Percentiles rank a stretch among this genome's conserved stretches.
phyloP scores from a whole-genome alignment of 2,888 invertebrate genomes.

The Hecatera dysodea region DNA sequence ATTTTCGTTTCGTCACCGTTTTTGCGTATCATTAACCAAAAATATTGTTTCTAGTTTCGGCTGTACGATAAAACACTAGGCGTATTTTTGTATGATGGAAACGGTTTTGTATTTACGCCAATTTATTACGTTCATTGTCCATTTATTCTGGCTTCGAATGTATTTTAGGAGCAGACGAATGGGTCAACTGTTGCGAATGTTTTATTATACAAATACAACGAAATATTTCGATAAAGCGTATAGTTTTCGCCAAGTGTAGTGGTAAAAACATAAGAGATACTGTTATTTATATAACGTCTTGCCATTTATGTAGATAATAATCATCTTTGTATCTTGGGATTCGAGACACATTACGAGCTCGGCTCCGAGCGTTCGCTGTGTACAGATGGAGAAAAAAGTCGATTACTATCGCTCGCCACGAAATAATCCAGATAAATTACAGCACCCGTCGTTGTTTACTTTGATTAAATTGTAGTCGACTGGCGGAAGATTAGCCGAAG shows the following conservation, averaged over 20 bases:
- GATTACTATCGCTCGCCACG: constrained; percentile 88
- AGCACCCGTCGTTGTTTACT: constrained; percentile 88
- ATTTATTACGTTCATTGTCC: constrained; percentile 77
- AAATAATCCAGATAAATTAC: constrained; percentile 91
- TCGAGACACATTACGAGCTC: constrained; percentile 80
- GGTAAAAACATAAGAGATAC: constrained; percentile 72
- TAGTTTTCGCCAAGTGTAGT: constrained; percentile 69
- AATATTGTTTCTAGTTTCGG: constrained; percentile 40
- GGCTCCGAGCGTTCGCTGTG: constrained; percentile 70
- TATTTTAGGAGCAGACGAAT: constrained; percentile 76
- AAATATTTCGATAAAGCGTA: constrained; percentile 71
- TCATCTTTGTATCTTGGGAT: constrained; percentile 80
- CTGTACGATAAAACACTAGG: constrained; percentile 52
- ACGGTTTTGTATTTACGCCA: constrained; percentile 69
- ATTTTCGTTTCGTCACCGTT: constrained; percentile 47
- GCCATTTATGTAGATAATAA: constrained; percentile 82
- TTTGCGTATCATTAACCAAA: constrained; percentile 45
- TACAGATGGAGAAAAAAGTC: constrained; percentile 86
- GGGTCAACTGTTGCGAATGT: constrained; percentile 81
- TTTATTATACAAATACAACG: constrained; percentile 75
- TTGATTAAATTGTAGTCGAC: constrained; percentile 91
- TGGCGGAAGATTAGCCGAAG: constrained; percentile 89
- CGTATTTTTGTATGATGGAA: constrained; percentile 57
- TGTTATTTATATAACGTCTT: constrained; percentile 75
- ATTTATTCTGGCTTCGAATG: constrained; percentile 76